phyloP scores from a whole-genome alignment of 2,888 invertebrate species.

The Dendrolimus pini region DNA sequence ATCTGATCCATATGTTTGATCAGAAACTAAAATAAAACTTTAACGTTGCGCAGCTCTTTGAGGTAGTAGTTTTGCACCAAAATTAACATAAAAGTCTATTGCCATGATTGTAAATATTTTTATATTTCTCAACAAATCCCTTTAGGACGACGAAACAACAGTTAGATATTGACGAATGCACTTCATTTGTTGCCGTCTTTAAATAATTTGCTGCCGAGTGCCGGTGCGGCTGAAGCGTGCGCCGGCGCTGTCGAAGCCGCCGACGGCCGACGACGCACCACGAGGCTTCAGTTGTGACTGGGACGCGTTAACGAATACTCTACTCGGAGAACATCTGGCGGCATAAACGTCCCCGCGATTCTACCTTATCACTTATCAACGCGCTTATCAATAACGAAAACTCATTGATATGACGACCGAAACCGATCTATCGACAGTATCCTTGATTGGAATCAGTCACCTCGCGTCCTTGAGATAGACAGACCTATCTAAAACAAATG shows the following conservation, averaged over 20 bases:
- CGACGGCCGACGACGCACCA: slow-evolving; percentile 27
- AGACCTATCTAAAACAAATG: slow-evolving; percentile 15
- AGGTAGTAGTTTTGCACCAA: not conserved
- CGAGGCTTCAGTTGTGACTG: slow-evolving; percentile 62
- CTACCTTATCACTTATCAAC: slow-evolving; percentile 59
- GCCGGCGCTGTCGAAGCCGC: slow-evolving; percentile 46
- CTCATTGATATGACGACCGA: slow-evolving; percentile 36
- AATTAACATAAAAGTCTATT: not conserved
- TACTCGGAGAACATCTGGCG: slow-evolving; percentile 36
- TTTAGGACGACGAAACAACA: not conserved
- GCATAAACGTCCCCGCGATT: slow-evolving; percentile 55
- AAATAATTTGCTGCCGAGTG: slow-evolving; percentile 62
- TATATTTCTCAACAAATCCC: not conserved
- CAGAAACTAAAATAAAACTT: slow-evolving; percentile 7
- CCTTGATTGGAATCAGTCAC: slow-evolving; percentile 24
- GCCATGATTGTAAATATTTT: not conserved
- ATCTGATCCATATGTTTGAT: slow-evolving; percentile 13
- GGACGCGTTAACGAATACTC: slow-evolving; percentile 68
- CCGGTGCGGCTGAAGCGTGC: slow-evolving; percentile 49
- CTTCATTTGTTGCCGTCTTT: slow-evolving; percentile 25
- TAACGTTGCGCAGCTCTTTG: not conserved
- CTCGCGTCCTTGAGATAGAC: slow-evolving; percentile 36
- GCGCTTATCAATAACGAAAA: slow-evolving; percentile 39
- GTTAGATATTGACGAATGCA: not conserved
- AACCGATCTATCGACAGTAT: slow-evolving; percentile 16